Conservation (phyloP, 1,140 invertebrate genomes). For the Sweltsa coloradensis region DNA sequence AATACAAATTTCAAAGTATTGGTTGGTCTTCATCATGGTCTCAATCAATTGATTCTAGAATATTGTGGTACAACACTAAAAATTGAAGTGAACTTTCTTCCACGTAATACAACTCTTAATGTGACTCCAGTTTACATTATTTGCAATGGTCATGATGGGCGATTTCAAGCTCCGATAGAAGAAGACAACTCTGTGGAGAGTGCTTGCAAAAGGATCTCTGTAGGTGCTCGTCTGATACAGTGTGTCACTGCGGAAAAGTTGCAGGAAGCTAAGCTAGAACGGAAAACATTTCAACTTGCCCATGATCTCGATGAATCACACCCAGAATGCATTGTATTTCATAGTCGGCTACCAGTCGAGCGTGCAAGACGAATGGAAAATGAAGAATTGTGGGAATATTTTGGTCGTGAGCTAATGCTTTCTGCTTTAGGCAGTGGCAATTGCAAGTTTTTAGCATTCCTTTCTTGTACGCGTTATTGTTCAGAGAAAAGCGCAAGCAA, state of each 20-base stretch:
- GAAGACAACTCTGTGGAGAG: conserved; percentile 56
- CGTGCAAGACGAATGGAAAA: conserved; percentile 60
- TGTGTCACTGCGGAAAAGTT: conserved; percentile 79
- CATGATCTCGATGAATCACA: conserved; percentile 38
- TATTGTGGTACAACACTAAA: conserved; percentile 2
- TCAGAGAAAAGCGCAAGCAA: conserved; percentile 27
- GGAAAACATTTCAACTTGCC: conserved; percentile 72
- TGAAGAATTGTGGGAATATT: conserved; percentile 70
- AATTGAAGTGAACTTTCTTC: not conserved
- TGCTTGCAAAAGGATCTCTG: conserved; percentile 60
- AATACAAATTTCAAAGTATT: conserved; percentile 12
- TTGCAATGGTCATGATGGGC: conserved; percentile 60
- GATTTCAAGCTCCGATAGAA: conserved; percentile 61
- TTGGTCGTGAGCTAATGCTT: conserved; percentile 65
- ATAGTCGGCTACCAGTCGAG: conserved; percentile 53
- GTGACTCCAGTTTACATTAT: conserved; percentile 62
- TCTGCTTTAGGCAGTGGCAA: conserved; percentile 45
- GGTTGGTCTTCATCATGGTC: not conserved
- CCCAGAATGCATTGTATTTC: conserved; percentile 51
- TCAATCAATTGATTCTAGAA: conserved; percentile 6
- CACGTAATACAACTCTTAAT: conserved; percentile 16
- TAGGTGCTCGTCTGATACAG: conserved; percentile 72
- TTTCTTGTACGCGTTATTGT: conserved; percentile 73
- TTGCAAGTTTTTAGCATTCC: conserved; percentile 78
- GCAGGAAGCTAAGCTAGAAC: conserved; percentile 60